Conservation (phyloP, 2,888 invertebrate species). For the Tanytarsus gracilentus region DNA sequence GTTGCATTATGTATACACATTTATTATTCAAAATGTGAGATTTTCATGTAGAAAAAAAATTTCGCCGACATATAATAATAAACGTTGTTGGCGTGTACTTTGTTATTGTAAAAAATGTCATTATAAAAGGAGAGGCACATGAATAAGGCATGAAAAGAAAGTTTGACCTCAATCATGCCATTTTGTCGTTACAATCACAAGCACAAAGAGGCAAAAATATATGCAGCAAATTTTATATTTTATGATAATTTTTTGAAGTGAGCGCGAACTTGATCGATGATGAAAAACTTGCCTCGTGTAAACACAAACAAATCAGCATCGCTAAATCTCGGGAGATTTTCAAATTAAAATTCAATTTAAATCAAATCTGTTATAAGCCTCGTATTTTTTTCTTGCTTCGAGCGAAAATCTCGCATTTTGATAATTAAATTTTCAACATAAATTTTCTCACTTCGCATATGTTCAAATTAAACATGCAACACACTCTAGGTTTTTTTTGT, state of each 20-base stretch:
- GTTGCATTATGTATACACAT: constrained; percentile 24
- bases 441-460: too few relatives aligned
- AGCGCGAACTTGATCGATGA: background rate
- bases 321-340: too few relatives aligned
- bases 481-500: too few relatives aligned
- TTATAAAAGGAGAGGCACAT: constrained; percentile 10
- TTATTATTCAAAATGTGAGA: constrained; percentile 25
- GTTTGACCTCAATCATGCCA: constrained; percentile 26
- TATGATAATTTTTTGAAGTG: background rate
- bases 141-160: constrained; percentile 13
- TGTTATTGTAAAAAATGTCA: background rate
- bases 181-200: constrained; percentile 9
- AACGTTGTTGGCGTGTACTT: background rate
- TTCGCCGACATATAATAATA: background rate
- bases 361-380: background rate
- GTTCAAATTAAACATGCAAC: too few relatives aligned
- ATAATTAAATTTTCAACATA: background rate
- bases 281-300: too few relatives aligned
- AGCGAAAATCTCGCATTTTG: background rate
- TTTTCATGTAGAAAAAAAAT: constrained; percentile 5
- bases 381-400: too few relatives aligned
- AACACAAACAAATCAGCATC: too few relatives aligned
- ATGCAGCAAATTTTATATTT: constrained; percentile 11
- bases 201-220: constrained; percentile 2
- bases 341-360: too few relatives aligned